Conservation (phyloP, 2,888 invertebrate species). For the Aporophyla lueneburgensis region DNA sequence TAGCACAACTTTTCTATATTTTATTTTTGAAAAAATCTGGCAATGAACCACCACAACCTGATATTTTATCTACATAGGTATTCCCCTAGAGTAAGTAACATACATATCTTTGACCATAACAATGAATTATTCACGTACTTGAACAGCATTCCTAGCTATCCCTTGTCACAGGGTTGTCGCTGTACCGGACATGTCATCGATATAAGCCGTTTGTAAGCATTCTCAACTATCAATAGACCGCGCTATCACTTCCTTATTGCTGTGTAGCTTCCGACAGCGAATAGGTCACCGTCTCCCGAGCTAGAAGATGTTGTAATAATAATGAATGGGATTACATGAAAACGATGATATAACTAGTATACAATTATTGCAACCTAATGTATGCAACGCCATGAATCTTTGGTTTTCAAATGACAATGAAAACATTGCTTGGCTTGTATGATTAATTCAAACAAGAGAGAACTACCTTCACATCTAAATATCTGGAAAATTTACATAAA, state of each 20-base stretch:
- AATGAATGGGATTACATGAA: not conserved
- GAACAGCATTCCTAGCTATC: conserved; percentile 42
- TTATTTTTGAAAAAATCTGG: not conserved
- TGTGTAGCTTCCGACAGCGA: conserved; percentile 12
- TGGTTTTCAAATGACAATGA: not conserved
- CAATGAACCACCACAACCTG: not conserved
- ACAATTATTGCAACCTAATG: not conserved
- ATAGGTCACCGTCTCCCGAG: not conserved
- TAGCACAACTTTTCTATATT: not conserved
- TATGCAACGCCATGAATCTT: not conserved
- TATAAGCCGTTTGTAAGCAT: conserved; percentile 10
- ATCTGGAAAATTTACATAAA: not conserved
- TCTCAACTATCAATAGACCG: conserved; percentile 13
- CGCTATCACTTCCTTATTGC: conserved; percentile 47
- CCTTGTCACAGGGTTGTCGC: conserved; percentile 53
- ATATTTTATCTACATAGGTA: not conserved
- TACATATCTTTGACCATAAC: conserved; percentile 46
- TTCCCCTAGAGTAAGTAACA: not conserved
- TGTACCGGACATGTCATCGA: conserved; percentile 19
- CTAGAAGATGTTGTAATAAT: not conserved
- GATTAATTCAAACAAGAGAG: not conserved
- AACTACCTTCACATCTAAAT: too few relatives aligned
- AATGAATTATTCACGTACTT: conserved; percentile 53
- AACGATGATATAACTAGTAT: not conserved
- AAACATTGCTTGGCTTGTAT: too few relatives aligned